A percentile compares a stretch with the other conserved stretches of the same genome.
Conservation (phyloP, 2,113 vertebrate genomes). For the Panthera leo region DNA sequence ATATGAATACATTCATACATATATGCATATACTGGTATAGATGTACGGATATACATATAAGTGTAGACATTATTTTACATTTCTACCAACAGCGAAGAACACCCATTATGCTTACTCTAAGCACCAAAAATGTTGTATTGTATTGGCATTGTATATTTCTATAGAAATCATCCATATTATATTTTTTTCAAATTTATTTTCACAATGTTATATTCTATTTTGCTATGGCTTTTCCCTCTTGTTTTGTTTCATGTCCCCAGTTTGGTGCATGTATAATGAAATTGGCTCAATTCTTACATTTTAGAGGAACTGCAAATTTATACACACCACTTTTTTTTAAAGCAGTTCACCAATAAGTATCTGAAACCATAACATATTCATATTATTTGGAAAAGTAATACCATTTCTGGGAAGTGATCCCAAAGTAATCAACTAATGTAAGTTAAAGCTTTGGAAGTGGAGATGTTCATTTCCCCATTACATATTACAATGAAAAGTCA, state of each 20-base stretch:
- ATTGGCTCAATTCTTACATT: constrained; percentile 42
- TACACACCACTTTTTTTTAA: constrained; percentile 27
- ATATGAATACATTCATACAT: neutral
- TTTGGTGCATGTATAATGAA: neutral
- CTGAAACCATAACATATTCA: constrained; percentile 58
- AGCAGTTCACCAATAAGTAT: constrained; percentile 44
- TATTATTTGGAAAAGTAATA: constrained; percentile 67
- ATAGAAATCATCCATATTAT: neutral
- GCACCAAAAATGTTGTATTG: neutral
- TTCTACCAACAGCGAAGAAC: neutral
- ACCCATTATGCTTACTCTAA: neutral
- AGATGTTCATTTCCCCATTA: constrained; percentile 59
- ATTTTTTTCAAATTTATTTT: neutral
- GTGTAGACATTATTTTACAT: neutral
- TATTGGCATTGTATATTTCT: neutral
- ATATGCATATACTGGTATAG: neutral
- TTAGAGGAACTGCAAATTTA: constrained; percentile 58
- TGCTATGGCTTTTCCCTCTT: neutral
- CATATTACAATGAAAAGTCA: constrained; percentile 17
- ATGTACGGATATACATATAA: neutral
- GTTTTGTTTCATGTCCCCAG: neutral
- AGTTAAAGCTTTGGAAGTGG: neutral
- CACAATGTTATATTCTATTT: neutral
- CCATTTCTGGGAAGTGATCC: constrained; percentile 70
- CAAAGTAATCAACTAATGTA: constrained; percentile 65